Base-by-base conservation (phyloP, 2,797 vertebrate species). In the Notamacropus eugenii region DNA sequence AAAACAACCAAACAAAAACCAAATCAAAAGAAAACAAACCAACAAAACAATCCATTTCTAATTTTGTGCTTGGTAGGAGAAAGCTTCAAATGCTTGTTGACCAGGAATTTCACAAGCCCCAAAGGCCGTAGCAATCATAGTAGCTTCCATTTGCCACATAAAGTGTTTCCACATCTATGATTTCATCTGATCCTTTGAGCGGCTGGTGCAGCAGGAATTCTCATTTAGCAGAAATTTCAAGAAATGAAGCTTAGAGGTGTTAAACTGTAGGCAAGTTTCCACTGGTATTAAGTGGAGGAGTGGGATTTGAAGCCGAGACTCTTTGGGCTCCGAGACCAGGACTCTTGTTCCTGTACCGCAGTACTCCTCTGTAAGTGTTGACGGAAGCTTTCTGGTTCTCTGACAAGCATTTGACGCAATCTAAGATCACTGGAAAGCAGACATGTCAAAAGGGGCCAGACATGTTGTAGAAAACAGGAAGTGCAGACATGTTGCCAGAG, bases 381-480 rank as follows among this genome's bases (percentile, higher is more conserved):
- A 55, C 55, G 50, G 13, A 55, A 52, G 24, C 9, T 74, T 96
- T 94, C 52, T 95, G 46, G 5, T 92, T 96, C n/a, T 90, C 95
- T 95, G 93, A 90, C 34, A 94, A 92, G 58, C 55, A 91, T 93
- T 95, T 96, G 22, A 94, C 59, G 11, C 82, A 54, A 93, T 93
- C 46, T 55, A 91, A 54, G 93, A 92, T 54, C 62, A 87, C 13
- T 92, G 57, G 55, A 92, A 55, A 54, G 50, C n/a, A 19, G 82
- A 40, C 50, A 29, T 54, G 40, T 95, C 22, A 57, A 95, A 93
- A 94, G 54, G 22, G 40, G 22, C 74, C 16, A 87, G 67, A 46
- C n/a, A 40, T 82, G 67, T 40, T 74, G 34, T 6, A 74, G n/a
- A 46, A 82, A 82, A 82, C 16, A 82, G 67, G 67, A 82, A 82